Conservation (phyloP, 2,888 invertebrate species). For the Oxystoma pomonae region DNA sequence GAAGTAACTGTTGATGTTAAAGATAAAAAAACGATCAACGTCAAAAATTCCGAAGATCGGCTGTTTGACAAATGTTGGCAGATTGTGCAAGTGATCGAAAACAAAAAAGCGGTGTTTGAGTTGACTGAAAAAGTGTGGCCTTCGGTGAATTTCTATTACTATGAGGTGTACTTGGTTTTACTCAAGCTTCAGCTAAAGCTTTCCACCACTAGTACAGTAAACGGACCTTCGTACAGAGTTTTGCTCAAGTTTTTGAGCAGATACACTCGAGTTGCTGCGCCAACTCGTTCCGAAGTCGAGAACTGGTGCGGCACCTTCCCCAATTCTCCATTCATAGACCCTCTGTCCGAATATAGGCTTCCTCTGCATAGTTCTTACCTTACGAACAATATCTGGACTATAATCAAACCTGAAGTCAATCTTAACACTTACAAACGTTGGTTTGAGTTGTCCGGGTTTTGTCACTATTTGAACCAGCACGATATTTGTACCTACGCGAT, state of each 20-base stretch:
- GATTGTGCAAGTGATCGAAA: slow-evolving; percentile 38
- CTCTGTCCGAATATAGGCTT: slow-evolving; percentile 50
- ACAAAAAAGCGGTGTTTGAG: slow-evolving; percentile 36
- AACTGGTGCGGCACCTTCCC: slow-evolving; percentile 47
- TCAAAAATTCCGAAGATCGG: slow-evolving; percentile 33
- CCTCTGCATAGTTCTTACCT: slow-evolving; percentile 45
- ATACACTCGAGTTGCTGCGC: slow-evolving; percentile 43
- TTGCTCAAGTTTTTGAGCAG: slow-evolving; percentile 40
- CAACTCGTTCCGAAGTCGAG: slow-evolving; percentile 48
- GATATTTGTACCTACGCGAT: slow-evolving; percentile 51
- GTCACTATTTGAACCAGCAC: slow-evolving; percentile 43
- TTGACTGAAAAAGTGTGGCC: slow-evolving; percentile 36
- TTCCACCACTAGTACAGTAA: slow-evolving; percentile 12
- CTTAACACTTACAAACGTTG: slow-evolving; percentile 41
- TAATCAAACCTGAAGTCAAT: slow-evolving; percentile 36
- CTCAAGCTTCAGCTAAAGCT: slow-evolving; percentile 38
- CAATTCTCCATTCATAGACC: slow-evolving; percentile 43
- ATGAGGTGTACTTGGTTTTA: slow-evolving; percentile 51
- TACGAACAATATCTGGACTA: slow-evolving; percentile 45
- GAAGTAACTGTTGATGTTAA: slow-evolving; percentile 31
- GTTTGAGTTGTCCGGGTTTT: slow-evolving; percentile 46
- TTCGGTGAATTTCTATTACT: slow-evolving; percentile 50
- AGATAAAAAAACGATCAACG: slow-evolving; percentile 31
- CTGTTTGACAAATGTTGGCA: slow-evolving; percentile 40
- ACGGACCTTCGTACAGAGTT: slow-evolving; percentile 21